A percentile compares a stretch with the other conserved stretches of the same genome.
Conservation (phyloP, 2,888 invertebrate genomes). For the Pyrrhia umbra region DNA sequence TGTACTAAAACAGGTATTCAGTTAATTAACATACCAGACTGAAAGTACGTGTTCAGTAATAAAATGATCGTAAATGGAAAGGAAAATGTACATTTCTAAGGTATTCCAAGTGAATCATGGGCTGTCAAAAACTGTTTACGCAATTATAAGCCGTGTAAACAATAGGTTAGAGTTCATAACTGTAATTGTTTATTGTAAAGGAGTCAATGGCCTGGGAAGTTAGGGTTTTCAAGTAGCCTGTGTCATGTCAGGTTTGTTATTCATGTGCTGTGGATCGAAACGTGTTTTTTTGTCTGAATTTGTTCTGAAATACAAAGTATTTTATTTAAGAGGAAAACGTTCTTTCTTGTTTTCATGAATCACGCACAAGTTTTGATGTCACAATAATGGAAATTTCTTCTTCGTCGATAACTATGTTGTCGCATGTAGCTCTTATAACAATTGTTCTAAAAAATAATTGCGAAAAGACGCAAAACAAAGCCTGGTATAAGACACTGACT, state of each 20-base stretch:
- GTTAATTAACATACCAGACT: slow-evolving; percentile 48
- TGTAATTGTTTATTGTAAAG: slow-evolving; percentile 23
- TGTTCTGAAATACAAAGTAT: slow-evolving; percentile 7
- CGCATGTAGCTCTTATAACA: no score
- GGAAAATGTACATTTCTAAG: slow-evolving; percentile 39
- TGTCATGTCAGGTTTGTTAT: slow-evolving; percentile 48
- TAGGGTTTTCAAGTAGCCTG: slow-evolving; percentile 54
- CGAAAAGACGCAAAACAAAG: no score
- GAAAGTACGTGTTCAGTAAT: slow-evolving; percentile 37
- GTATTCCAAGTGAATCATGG: slow-evolving; percentile 38
- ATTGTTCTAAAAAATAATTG: no score
- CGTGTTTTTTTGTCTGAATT: slow-evolving; percentile 11
- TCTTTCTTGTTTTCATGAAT: slow-evolving; percentile 4
- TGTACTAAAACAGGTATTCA: slow-evolving; percentile 33
- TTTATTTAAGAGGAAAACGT: slow-evolving; percentile 1
- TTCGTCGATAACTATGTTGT: no score
- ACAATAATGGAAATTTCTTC: not conserved
- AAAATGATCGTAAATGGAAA: slow-evolving; percentile 55
- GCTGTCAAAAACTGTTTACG: slow-evolving; percentile 41
- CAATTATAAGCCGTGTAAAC: slow-evolving; percentile 34
- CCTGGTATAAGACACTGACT: no score
- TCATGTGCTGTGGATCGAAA: slow-evolving; percentile 30
- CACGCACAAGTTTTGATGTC: no score
- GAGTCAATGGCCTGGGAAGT: slow-evolving; percentile 53
- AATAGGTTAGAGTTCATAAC: slow-evolving; percentile 31